These are phyloP conservation scores for Cotesia congregata DNA, from an alignment of 2,888 invertebrate species.

Conservation along the genomic window DNA sequence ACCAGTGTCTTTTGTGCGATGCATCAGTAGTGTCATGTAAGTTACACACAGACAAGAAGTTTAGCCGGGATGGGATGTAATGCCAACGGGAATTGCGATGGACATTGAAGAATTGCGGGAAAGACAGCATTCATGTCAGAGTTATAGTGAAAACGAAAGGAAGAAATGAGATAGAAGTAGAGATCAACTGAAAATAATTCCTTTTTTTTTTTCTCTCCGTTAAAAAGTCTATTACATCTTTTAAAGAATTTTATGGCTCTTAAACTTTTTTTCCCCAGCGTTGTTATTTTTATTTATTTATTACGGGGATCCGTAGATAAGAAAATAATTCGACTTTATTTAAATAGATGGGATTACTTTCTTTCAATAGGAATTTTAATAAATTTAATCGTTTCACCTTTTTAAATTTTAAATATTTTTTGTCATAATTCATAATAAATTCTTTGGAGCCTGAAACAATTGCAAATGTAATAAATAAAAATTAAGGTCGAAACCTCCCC, in stretches of 20 bases:
- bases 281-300: neutral
- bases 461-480: too few species aligned
- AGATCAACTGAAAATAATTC: constrained; percentile 5
- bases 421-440: too few species aligned
- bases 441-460: too few species aligned
- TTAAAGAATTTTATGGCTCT: constrained; percentile 13
- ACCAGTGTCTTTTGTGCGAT: neutral
- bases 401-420: neutral
- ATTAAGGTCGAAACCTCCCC: neutral
- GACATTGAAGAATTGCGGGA: constrained; percentile 28
- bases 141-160: constrained; percentile 26
- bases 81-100: constrained; percentile 23
- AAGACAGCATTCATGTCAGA: constrained; percentile 12
- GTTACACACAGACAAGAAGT: constrained; percentile 31
- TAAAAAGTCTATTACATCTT: constrained; percentile 27
- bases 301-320: neutral
- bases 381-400: neutral
- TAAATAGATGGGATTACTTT: neutral
- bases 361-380: neutral
- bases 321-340: neutral
- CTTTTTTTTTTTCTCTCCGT: neutral
- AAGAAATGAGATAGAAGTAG: too few species aligned
- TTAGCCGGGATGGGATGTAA: constrained; percentile 27
- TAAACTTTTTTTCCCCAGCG: neutral
- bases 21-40: neutral